phyloP scores from a whole-genome alignment of 2,797 vertebrate genomes.

The Epinephelus coioides region DNA sequence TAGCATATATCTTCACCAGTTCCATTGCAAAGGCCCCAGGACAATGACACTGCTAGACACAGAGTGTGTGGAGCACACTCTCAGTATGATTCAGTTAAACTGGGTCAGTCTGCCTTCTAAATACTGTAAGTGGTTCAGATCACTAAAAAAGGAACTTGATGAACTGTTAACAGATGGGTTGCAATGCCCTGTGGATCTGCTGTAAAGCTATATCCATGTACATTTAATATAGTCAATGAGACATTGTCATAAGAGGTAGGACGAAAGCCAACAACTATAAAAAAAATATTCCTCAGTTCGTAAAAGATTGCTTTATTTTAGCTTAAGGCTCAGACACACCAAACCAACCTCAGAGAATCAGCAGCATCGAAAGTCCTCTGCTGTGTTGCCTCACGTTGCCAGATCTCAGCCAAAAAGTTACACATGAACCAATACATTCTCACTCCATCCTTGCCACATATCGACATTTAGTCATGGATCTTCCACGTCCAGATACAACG shows the following conservation, averaged over 20 bases:
- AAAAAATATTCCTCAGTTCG: no score
- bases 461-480: no score
- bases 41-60: background rate
- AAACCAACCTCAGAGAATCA: no score
- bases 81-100: background rate
- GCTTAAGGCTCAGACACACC: no score
- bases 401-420: no score
- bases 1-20: background rate
- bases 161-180: background rate
- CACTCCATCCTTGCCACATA: no score
- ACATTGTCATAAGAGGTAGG: background rate
- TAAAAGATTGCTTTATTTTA: background rate
- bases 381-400: no score
- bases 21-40: background rate
- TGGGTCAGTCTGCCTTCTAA: background rate
- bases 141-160: background rate
- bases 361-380: no score
- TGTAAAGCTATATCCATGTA: constrained; percentile 1
- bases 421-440: no score
- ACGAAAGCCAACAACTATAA: background rate
- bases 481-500: no score
- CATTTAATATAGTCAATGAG: background rate
- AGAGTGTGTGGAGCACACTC: background rate
- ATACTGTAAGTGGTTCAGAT: background rate
- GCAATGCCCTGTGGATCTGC: background rate